phyloP scores from a whole-genome alignment of 2,113 vertebrate genomes.

The Struthio camelus region DNA sequence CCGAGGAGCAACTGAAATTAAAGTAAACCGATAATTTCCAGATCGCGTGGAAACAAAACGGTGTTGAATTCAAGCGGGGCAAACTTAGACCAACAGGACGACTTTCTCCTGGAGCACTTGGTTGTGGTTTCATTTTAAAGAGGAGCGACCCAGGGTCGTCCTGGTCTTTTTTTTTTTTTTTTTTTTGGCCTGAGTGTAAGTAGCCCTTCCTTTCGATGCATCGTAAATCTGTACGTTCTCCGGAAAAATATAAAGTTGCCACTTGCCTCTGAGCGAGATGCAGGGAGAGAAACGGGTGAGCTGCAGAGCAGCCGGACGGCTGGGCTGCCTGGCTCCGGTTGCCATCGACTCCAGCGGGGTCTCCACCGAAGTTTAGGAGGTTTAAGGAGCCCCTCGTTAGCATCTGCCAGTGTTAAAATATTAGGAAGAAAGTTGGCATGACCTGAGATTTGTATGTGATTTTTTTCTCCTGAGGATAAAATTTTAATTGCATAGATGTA shows the following conservation, averaged over 20 bases:
- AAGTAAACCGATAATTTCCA: slow-evolving; percentile 50
- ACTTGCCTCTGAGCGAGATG: background rate
- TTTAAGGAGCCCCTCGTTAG: rapidly evolving
- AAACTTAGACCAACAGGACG: background rate
- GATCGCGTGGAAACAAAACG: slow-evolving; percentile 10
- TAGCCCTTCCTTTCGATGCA: background rate
- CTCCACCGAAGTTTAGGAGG: rapidly evolving
- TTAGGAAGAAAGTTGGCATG: background rate
- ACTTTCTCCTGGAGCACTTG: background rate
- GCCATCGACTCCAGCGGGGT: background rate
- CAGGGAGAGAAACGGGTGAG: background rate
- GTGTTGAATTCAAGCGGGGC: background rate
- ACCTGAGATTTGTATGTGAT: background rate
- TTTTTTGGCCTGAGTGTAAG: background rate
- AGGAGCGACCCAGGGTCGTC: background rate
- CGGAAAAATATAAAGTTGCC: background rate
- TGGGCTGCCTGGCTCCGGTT: rapidly evolving
- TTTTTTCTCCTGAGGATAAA: background rate
- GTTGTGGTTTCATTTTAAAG: background rate
- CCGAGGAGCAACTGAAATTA: slow-evolving; percentile 42
- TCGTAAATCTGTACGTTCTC: rapidly evolving
- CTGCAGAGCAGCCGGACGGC: background rate
- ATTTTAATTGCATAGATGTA: background rate
- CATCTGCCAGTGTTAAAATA: background rate
- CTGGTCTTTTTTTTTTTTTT: background rate